These are phyloP conservation scores for Hermaeophaga mercurialis DNA, from an alignment of 2,888 invertebrate species.

Conservation along the genomic window DNA sequence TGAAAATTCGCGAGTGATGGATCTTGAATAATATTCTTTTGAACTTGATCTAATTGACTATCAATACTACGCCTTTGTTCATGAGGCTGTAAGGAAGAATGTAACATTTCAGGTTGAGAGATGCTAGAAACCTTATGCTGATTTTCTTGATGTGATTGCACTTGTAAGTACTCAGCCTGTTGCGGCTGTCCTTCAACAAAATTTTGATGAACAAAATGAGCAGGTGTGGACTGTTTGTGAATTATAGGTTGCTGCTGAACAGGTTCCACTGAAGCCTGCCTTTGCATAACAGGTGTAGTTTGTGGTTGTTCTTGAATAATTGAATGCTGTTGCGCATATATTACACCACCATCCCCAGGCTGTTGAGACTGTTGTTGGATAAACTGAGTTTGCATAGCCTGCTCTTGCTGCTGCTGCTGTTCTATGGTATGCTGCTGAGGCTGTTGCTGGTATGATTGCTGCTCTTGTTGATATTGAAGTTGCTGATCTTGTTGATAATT, in stretches of 20 bases:
- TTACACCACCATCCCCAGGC: constrained; percentile 29
- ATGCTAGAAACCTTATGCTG: constrained; percentile 53
- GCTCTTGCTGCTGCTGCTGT: constrained; percentile 35
- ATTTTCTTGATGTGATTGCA: constrained; percentile 40
- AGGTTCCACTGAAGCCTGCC: constrained; percentile 46
- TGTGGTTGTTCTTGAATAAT: constrained; percentile 54
- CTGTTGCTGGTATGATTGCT: constrained; percentile 34
- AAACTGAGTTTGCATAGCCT: constrained; percentile 39
- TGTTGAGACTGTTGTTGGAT: constrained; percentile 34
- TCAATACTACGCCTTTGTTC: constrained; percentile 50
- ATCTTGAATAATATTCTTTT: constrained; percentile 27
- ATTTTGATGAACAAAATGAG: constrained; percentile 51
- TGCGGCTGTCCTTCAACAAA: constrained; percentile 53
- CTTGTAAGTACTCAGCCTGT: constrained; percentile 49
- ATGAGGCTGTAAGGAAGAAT: constrained; percentile 39
- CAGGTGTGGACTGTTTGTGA: constrained; percentile 48
- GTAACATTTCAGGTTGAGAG: constrained; percentile 53
- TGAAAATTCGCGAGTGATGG: constrained; percentile 36
- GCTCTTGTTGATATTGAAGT: constrained; percentile 35
- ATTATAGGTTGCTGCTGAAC: constrained; percentile 51
- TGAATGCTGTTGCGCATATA: constrained; percentile 27
- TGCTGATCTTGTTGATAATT: constrained; percentile 37
- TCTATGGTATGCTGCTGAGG: constrained; percentile 36
- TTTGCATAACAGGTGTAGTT: constrained; percentile 42
- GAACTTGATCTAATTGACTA: constrained; percentile 50